Evolutionary conservation across 2,797 vertebrate species (phyloP).

Genomic region (Mus minutoides): DNA sequence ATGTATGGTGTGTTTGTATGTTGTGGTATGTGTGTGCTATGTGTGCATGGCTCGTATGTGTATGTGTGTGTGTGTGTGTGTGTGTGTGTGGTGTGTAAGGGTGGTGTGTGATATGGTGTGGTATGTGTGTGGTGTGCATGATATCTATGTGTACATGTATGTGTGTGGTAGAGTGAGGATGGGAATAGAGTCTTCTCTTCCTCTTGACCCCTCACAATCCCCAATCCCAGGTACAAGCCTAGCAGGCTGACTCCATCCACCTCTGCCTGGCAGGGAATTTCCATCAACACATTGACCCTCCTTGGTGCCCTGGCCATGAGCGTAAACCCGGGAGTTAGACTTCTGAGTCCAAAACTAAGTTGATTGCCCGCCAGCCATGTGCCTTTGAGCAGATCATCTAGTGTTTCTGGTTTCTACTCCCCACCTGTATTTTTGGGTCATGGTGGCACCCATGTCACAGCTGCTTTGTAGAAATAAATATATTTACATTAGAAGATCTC

Average conservation of each 20-base stretch:
- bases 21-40: not conserved
- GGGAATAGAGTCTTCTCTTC: conserved; percentile 8
- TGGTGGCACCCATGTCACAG: not conserved
- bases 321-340: not conserved
- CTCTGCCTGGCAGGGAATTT: not conserved
- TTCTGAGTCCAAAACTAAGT: not conserved
- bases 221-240: not conserved
- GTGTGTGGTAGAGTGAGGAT: not conserved
- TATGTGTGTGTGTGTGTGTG: not conserved
- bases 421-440: not conserved
- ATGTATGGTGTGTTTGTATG: not conserved
- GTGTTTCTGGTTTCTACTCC: not conserved
- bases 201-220: not conserved
- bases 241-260: not conserved
- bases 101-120: not conserved
- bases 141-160: not conserved
- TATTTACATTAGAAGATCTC: conserved; percentile 4
- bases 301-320: not conserved
- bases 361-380: not conserved
- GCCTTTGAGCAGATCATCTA: not conserved
- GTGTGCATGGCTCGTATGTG: not conserved
- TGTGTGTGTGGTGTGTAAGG: not conserved
- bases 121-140: not conserved
- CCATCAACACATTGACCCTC: not conserved
- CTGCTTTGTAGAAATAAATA: not conserved